phyloP scores from a whole-genome alignment of 2,113 vertebrate genomes.

The Sapajus apella region DNA sequence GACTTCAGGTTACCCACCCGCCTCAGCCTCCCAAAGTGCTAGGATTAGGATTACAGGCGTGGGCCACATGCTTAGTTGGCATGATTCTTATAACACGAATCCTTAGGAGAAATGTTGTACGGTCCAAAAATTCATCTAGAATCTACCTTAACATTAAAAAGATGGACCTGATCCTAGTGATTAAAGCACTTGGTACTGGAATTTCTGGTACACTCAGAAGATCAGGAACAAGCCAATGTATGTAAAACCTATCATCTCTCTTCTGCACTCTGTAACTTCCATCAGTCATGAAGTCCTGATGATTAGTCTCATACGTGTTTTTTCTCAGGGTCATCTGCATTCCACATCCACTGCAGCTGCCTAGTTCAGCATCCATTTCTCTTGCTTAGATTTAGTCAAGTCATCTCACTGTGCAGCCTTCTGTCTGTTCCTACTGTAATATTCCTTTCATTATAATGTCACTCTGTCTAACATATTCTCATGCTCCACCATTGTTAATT shows the following conservation, averaged over 20 bases:
- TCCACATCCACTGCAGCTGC: background rate
- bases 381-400: background rate
- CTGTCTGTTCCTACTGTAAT: background rate
- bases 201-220: background rate
- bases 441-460: background rate
- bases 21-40: too few species aligned
- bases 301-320: background rate
- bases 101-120: background rate
- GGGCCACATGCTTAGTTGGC: background rate
- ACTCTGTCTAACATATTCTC: background rate
- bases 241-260: background rate
- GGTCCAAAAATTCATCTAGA: background rate
- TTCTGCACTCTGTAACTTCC: background rate
- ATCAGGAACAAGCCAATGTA: background rate
- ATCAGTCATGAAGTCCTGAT: background rate
- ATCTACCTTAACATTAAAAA: background rate
- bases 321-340: background rate
- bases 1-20: too few species aligned
- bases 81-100: background rate
- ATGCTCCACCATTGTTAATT: background rate
- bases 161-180: background rate
- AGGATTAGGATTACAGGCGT: too few species aligned
- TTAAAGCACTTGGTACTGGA: background rate
- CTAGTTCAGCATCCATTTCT: background rate
- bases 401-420: background rate